Base-by-base conservation (phyloP, 2,113 vertebrate species). In the Cyprinus carpio region DNA sequence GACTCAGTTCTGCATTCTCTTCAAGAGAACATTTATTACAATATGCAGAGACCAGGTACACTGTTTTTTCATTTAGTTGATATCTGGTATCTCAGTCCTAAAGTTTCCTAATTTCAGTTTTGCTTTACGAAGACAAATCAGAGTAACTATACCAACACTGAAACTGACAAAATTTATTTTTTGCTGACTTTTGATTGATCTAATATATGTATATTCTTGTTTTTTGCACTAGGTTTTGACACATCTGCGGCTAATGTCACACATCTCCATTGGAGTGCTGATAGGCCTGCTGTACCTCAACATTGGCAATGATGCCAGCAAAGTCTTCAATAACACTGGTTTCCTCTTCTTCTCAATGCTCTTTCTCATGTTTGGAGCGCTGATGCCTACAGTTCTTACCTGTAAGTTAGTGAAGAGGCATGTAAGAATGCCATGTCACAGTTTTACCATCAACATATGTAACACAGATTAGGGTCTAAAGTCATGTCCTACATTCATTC, bases 261-360 rank as follows among this genome's bases (percentile, higher is more conserved):
- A 99, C 80, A 93, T 98, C 89, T 93, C 87, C 84, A 97, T 98
- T 0, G 98, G 98, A 0, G 96, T 99, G 40, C 93, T 99, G 87
- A 98, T 99, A 1, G 98, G 98, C 72, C 93, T 99, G 83, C 96
- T 99, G 81, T 99, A 99, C 94, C 95, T 99, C 85, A 96, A 98
- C 88, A 99, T 99, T 0, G 98, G 98, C 31, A 95, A 99, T 0
- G 98, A 99, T 0, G 98, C 98, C 69, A 96, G 95, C 94, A 99
- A 98, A 87, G 98, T 98, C 90, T 99, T 98, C 94, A 99, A 98
- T 95, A 99, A 99, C 95, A 98, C 97, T 0, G 97, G 97, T 89
- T 99, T 98, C 91, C 97, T 99, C 90, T 99, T 99, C 94, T 99
- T 98, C 94, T 99, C 98, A 92, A 98, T 99, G 97, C 95, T 99